Base-by-base conservation (phyloP, 1,140 invertebrate species). In the Pseudomyrmex cubaensis region DNA sequence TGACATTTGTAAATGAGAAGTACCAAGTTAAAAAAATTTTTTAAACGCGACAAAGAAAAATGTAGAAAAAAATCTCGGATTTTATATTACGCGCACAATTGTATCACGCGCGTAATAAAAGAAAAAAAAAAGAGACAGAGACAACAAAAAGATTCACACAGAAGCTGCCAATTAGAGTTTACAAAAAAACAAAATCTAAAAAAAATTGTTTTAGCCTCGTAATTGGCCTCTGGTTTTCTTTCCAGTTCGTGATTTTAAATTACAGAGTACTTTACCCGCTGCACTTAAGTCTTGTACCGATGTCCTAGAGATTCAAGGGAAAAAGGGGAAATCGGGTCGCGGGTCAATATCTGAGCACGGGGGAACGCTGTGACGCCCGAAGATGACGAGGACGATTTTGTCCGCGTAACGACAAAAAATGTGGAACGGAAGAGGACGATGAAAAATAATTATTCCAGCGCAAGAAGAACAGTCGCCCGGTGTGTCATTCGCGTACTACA, bases 381-480 rank as follows among this genome's bases (percentile, higher is more conserved):
- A 44, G 12, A 72, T 80, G 66, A 80, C 76, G 54, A 72, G 35
- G 66, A 9, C 8, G 20, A 59, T 72, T 70, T 69, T 72, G 54
- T 46, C 10, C 17, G n/a, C 7, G 25, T 46, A 52, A 69, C 9
- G 44, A 35, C 10, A 25, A 64, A 35, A 35, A 78, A 87, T 87
- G 63, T 84, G 2, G 82, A 87, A 57, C 85, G 74, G 74, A 78
- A 84, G 61, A 78, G 61, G n/a, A 52, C 12, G 13, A 69, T 46
- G 70, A 46, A 84, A n/a, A 82, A 52, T 80, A 54, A 70, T 83
- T 74, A 61, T 50, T 44, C n/a, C 63, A 20, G 52, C 62, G 17
- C 25, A 67, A 70, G 15, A 59, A 69, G 25, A 15, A 50, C 64
- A 25, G 50, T 10, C 46, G 72, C 35, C 35, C 48, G n/a, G 46